Conservation (phyloP, 1,140 invertebrate genomes). For the Heliothis subflexa region DNA sequence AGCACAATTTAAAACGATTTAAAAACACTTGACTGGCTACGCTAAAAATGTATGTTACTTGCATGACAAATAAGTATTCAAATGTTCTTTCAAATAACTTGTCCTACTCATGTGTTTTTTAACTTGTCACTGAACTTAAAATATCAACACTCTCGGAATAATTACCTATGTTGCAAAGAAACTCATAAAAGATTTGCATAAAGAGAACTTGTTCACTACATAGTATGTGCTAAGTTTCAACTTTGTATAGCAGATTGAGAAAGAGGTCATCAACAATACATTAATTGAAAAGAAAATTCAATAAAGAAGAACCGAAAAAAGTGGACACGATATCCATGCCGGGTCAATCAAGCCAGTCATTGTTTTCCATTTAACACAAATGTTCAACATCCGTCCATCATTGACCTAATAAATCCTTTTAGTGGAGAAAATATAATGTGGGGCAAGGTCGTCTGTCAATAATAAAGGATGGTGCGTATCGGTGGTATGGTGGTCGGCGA, state of each 20-base stretch:
- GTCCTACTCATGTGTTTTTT: no score
- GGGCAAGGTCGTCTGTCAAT: constrained; percentile 75
- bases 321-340: not conserved
- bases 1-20: no score
- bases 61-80: no score
- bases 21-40: no score
- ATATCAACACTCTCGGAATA: no score
- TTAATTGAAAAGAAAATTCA: constrained; percentile 36
- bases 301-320: constrained; percentile 26
- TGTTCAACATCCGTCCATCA: constrained; percentile 51
- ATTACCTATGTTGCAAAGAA: no score
- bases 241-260: not conserved
- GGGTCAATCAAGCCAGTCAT: constrained; percentile 46
- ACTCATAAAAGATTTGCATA: not conserved
- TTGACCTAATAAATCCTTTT: constrained; percentile 60
- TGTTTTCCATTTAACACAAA: constrained; percentile 48
- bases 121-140: no score
- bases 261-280: not conserved
- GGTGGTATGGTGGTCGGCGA: constrained; percentile 57
- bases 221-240: constrained; percentile 1
- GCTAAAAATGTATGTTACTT: no score
- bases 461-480: constrained; percentile 66
- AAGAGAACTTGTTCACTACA: not conserved
- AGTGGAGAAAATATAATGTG: constrained; percentile 72
- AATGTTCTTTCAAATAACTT: no score